Evolutionary conservation across 2,113 vertebrate genomes (phyloP).

Genomic region (Dicaeum eximium): DNA sequence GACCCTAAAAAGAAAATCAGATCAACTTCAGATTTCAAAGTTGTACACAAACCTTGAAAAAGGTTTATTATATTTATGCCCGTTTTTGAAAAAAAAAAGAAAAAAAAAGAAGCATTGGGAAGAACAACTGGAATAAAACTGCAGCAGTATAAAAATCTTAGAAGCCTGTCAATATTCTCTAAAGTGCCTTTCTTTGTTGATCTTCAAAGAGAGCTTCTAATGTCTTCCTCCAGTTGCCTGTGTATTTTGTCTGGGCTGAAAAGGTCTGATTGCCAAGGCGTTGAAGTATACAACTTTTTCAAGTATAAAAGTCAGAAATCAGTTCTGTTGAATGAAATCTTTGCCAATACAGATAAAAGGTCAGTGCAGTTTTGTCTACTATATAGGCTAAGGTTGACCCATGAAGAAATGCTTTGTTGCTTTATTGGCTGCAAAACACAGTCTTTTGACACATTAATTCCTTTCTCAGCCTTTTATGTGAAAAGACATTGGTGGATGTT

Average conservation of each 20-base stretch:
- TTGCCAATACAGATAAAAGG: slow-evolving; percentile 42
- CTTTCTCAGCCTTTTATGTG: not conserved
- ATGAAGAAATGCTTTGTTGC: not conserved
- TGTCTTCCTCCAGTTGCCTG: not conserved
- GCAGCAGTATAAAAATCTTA: not conserved
- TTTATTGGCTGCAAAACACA: slow-evolving; percentile 19
- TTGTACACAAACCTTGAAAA: not conserved
- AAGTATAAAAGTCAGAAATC: slow-evolving; percentile 25
- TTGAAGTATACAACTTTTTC: not conserved
- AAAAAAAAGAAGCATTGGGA: not conserved
- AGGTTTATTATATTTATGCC: not conserved
- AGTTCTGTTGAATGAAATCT: slow-evolving; percentile 17
- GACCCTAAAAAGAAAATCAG: not conserved
- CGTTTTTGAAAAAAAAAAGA: not conserved
- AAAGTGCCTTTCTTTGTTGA: not conserved
- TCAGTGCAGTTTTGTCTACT: slow-evolving; percentile 24
- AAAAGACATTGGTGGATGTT: not conserved
- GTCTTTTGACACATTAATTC: slow-evolving; percentile 23
- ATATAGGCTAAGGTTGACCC: not conserved
- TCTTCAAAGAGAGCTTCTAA: not conserved
- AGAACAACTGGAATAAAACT: not conserved
- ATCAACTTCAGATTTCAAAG: not conserved
- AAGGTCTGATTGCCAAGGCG: slow-evolving; percentile 19
- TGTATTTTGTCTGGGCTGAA: not conserved
- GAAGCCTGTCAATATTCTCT: not conserved